A percentile compares a stretch with the other conserved stretches of the same genome.
phyloP scores from a whole-genome alignment of 1,140 invertebrate genomes.

The Ceratitis capitata region DNA sequence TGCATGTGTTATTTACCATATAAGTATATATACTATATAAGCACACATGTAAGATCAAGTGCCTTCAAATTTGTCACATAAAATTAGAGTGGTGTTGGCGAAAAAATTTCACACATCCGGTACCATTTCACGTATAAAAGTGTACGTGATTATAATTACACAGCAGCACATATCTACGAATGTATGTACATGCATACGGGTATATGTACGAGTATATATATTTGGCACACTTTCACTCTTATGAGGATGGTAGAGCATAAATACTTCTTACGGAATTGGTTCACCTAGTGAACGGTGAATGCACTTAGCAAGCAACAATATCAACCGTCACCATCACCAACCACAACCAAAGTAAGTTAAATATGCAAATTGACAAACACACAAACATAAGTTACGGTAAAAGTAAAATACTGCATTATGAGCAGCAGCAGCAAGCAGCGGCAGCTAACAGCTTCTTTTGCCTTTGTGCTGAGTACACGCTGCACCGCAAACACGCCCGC shows the following conservation, averaged over 20 bases:
- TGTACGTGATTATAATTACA: too few species aligned
- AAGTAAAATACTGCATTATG: background rate
- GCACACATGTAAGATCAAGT: background rate
- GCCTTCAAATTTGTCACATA: background rate
- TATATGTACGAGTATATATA: background rate
- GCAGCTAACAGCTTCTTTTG: background rate
- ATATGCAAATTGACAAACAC: too few species aligned
- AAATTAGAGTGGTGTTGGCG: background rate
- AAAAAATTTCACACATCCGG: conserved; percentile 5
- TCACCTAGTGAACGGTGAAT: conserved; percentile 1
- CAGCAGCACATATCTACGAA: background rate
- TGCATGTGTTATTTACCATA: background rate
- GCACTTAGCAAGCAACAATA: background rate
- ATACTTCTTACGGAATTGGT: background rate
- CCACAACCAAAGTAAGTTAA: too few species aligned
- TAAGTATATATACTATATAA: background rate
- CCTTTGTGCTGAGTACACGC: background rate
- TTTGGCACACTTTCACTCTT: background rate
- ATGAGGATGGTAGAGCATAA: background rate
- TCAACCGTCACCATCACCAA: background rate
- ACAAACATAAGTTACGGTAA: background rate
- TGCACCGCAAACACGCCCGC: background rate
- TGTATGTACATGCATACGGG: background rate
- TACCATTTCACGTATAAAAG: background rate
- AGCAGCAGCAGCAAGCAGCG: background rate